Percentiles rank a stretch among this genome's conserved stretches.
Conservation (phyloP, 92 coral and sea anemone genomes). For the Epizoanthus ramosus region DNA sequence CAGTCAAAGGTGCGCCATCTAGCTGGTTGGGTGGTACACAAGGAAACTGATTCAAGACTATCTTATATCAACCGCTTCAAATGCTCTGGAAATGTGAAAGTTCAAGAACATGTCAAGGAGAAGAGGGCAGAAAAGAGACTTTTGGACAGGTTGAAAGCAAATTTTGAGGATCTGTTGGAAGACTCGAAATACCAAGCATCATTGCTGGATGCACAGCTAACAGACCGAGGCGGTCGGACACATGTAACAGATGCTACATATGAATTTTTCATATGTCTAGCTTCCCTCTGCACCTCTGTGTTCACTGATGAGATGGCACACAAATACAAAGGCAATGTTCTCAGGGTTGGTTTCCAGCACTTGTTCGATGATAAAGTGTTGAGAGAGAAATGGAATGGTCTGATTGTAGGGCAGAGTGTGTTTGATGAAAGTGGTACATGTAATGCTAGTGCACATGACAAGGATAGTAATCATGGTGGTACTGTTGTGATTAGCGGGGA, state of each 20-base stretch:
- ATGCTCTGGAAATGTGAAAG: constrained; percentile 28
- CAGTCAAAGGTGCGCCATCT: too few relatives aligned
- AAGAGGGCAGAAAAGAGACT: constrained; percentile 28
- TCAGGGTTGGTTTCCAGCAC: too few relatives aligned
- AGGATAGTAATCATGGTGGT: too few relatives aligned
- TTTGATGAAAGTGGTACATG: too few relatives aligned
- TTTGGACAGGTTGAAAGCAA: neutral
- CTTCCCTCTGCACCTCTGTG: constrained; percentile 16
- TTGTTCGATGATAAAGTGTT: too few relatives aligned
- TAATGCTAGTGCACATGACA: too few relatives aligned
- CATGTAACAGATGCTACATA: constrained; percentile 18
- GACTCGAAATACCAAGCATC: constrained; percentile 40
- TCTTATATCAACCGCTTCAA: constrained; percentile 38
- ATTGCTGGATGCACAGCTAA: constrained; percentile 11
- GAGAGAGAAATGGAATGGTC: too few relatives aligned
- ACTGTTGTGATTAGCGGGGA: too few relatives aligned
- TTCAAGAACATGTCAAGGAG: neutral
- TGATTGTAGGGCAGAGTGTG: too few relatives aligned
- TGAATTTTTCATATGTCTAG: constrained; percentile 33
- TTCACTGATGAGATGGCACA: constrained; percentile 34
- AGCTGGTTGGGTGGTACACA: too few relatives aligned
- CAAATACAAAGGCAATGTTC: too few relatives aligned
- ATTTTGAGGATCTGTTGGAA: neutral
- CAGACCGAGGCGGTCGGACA: constrained; percentile 46
- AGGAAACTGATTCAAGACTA: constrained; percentile 35